Evolutionary conservation across 2,113 vertebrate species (phyloP).

Genomic region (Melanocharis versteri): DNA sequence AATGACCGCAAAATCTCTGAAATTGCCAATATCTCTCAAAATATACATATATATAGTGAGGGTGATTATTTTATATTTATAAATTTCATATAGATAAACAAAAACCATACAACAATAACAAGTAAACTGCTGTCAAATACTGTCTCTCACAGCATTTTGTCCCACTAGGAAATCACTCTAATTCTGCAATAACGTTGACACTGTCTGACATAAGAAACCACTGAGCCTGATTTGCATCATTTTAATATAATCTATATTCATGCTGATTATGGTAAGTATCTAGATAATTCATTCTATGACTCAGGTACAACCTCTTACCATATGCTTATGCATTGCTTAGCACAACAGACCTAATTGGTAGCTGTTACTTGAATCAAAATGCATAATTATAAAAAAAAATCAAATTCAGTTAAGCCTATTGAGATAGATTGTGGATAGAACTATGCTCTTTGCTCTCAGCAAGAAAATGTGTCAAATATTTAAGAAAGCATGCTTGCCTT

Average conservation of each 20-base stretch:
- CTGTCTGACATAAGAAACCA: background rate
- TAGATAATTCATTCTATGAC: background rate
- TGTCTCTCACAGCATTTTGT: background rate
- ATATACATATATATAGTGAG: background rate
- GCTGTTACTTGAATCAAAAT: background rate
- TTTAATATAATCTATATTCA: background rate
- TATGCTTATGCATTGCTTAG: background rate
- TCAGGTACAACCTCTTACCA: background rate
- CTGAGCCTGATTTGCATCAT: background rate
- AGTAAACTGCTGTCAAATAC: background rate
- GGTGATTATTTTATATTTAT: background rate
- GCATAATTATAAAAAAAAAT: background rate
- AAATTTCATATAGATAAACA: background rate
- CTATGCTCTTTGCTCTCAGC: background rate
- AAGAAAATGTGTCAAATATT: background rate
- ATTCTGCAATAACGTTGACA: background rate
- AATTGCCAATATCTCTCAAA: background rate
- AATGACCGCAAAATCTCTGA: background rate
- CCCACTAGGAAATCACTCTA: background rate
- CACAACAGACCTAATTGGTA: background rate
- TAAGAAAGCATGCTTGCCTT: background rate
- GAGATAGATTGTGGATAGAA: background rate
- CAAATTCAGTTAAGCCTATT: background rate
- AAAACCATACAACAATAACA: background rate
- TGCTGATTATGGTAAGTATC: background rate